phyloP scores from a whole-genome alignment of 2,113 vertebrate genomes.

The Martes martes region DNA sequence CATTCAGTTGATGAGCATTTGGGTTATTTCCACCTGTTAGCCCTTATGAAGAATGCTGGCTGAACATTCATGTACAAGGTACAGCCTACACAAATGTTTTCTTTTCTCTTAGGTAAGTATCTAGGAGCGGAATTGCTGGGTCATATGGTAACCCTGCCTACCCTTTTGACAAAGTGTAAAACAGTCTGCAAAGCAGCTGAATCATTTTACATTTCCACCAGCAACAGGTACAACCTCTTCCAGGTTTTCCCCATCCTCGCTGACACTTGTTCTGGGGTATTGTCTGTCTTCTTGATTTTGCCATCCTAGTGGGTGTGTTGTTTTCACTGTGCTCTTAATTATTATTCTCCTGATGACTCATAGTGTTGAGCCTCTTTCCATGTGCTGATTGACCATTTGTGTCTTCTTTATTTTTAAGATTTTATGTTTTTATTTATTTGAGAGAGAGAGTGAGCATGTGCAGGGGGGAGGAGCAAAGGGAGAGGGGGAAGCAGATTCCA shows the following conservation, averaged over 20 bases:
- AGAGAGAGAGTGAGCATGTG: background rate
- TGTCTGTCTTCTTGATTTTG: background rate
- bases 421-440: background rate
- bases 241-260: background rate
- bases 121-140: background rate
- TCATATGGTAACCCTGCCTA: background rate
- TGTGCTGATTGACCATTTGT: background rate
- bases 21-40: background rate
- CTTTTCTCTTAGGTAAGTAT: background rate
- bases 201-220: background rate
- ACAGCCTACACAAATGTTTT: background rate
- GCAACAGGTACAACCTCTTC: background rate
- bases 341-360: background rate
- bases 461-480: background rate
- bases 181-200: background rate
- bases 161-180: background rate
- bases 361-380: background rate
- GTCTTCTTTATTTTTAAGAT: background rate
- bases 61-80: background rate
- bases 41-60: background rate
- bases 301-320: background rate
- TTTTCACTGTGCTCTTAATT: background rate
- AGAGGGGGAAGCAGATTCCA: background rate
- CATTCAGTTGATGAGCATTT: background rate
- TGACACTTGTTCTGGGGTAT: background rate